Conservation (phyloP, 2,113 vertebrate species). For the Arenaria interpres region DNA sequence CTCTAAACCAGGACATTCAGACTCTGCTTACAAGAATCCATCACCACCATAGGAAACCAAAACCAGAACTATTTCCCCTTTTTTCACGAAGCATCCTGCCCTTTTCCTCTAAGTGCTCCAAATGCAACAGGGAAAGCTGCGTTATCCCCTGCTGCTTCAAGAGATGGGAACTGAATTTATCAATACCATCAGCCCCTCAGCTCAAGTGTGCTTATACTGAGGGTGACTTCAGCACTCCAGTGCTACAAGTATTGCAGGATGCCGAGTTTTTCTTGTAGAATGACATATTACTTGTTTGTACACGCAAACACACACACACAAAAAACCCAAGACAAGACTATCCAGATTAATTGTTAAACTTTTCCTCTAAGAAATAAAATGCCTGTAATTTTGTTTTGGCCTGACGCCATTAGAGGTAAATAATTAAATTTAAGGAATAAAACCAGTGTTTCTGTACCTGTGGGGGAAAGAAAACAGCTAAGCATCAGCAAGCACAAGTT, state of each 20-base stretch:
- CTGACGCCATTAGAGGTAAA: constrained; percentile 48
- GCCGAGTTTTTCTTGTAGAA: neutral
- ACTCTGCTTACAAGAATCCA: neutral
- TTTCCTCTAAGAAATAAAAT: constrained; percentile 29
- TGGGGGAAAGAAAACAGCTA: constrained; percentile 27
- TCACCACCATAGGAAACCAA: constrained; percentile 23
- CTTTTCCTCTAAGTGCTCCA: constrained; percentile 16
- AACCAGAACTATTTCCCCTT: constrained; percentile 21
- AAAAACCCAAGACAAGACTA: neutral
- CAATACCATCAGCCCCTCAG: neutral
- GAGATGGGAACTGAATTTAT: neutral
- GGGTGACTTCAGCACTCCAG: neutral
- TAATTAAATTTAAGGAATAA: constrained; percentile 29
- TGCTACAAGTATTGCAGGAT: neutral
- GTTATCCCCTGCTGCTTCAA: neutral
- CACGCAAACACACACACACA: neutral
- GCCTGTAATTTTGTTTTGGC: constrained; percentile 38
- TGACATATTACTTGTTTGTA: neutral
- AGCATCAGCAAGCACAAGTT: constrained; percentile 42
- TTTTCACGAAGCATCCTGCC: neutral
- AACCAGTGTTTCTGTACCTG: neutral
- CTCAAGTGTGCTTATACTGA: neutral
- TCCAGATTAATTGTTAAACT: neutral
- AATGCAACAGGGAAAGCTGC: neutral
- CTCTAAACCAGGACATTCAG: neutral